Conservation (phyloP, 2,888 invertebrate genomes). For the Laothoe populi region DNA sequence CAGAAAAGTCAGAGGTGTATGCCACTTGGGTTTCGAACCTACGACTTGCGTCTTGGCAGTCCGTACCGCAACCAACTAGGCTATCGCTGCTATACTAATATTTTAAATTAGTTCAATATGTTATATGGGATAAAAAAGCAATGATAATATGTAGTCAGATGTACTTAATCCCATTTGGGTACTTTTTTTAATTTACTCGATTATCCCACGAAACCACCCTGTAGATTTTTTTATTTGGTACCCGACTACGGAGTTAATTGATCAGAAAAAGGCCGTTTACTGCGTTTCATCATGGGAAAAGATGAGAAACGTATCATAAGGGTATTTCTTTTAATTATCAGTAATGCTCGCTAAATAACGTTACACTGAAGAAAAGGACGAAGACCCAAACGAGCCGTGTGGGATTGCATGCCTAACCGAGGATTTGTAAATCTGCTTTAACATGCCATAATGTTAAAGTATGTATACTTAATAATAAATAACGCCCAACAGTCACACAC, state of each 20-base stretch:
- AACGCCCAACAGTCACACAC: no score
- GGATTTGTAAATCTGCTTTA: no score
- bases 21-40: no score
- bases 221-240: constrained; percentile 55
- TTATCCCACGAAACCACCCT: constrained; percentile 41
- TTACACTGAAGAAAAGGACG: background rate
- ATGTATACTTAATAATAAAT: no score
- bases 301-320: constrained; percentile 47
- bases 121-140: no score
- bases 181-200: background rate
- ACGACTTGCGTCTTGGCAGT: no score
- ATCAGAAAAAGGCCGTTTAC: constrained; percentile 66
- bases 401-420: no score
- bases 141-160: background rate
- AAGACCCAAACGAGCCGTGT: background rate
- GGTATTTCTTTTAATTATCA: constrained; percentile 28
- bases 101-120: no score
- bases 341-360: background rate
- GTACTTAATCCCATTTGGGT: background rate
- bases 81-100: no score
- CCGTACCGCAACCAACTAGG: no score
- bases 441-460: no score
- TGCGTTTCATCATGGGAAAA: constrained; percentile 57
- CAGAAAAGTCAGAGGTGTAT: no score
- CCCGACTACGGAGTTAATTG: constrained; percentile 70